A percentile compares a stretch with the other conserved stretches of the same genome.
phyloP scores from a whole-genome alignment of 2,888 invertebrate genomes.

The Rotaria socialis region DNA sequence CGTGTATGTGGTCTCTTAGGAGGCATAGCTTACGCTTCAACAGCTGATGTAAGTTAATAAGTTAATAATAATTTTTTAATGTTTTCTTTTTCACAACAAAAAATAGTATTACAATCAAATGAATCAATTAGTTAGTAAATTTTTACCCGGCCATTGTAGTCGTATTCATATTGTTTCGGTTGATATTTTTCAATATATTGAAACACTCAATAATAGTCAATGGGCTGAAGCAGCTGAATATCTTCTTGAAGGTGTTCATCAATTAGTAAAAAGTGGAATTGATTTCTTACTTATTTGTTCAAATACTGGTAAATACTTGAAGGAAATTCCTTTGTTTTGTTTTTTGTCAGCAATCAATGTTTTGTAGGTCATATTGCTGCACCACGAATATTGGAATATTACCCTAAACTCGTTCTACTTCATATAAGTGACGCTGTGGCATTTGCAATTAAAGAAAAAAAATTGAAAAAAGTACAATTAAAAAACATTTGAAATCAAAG shows the following conservation, averaged over 20 bases:
- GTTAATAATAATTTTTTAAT: neutral
- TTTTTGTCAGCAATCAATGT: neutral
- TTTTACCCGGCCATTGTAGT: neutral
- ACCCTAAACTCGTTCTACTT: neutral
- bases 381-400: neutral
- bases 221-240: neutral
- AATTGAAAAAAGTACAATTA: neutral
- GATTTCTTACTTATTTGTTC: conserved; percentile 26
- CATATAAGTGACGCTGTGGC: neutral
- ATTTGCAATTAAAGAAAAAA: neutral
- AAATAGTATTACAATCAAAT: conserved; percentile 3
- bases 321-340: neutral
- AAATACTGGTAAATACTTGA: neutral
- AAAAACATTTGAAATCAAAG: neutral
- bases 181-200: neutral
- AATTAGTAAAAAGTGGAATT: conserved; percentile 16
- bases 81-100: too few species aligned
- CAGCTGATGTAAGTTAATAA: neutral
- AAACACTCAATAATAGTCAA: neutral
- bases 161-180: neutral
- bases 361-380: neutral
- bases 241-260: conserved; percentile 4
- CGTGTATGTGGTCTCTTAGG: conserved; percentile 14
- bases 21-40: neutral
- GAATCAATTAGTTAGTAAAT: neutral